Conservation (phyloP, 2,888 invertebrate genomes). For the Ellobium chinense region DNA sequence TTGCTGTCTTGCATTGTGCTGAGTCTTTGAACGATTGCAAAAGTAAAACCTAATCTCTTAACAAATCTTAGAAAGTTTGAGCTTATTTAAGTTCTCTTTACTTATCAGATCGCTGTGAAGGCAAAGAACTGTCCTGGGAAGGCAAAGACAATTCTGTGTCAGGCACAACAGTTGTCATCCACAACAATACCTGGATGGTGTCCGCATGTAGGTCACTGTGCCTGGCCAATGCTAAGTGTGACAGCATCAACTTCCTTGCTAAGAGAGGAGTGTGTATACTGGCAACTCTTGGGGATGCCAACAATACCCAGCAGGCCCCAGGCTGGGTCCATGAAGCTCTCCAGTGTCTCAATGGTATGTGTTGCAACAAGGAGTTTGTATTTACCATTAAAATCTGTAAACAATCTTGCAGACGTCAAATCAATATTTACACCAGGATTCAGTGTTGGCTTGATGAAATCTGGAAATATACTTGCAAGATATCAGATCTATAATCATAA, state of each 20-base stretch:
- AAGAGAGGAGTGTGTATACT: conserved; percentile 54
- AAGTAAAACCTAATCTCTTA: no score
- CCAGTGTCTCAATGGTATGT: conserved; percentile 48
- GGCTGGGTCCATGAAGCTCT: conserved; percentile 44
- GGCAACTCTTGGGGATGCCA: background rate
- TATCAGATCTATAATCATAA: no score
- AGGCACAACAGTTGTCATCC: background rate
- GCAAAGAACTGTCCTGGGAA: conserved; percentile 34
- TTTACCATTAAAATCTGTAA: no score
- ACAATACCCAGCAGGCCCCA: conserved; percentile 20
- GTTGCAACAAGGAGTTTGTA: no score
- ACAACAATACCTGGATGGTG: conserved; percentile 51
- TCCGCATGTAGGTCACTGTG: conserved; percentile 52
- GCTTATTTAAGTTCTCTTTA: no score
- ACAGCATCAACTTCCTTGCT: conserved; percentile 50
- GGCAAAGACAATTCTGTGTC: background rate
- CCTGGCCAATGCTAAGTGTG: conserved; percentile 42
- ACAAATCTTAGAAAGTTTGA: no score
- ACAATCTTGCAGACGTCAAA: no score
- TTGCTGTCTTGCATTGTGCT: no score
- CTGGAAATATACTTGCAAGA: no score
- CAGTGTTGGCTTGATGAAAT: no score
- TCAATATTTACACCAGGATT: no score
- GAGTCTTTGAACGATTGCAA: no score
- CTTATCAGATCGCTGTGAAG: conserved; percentile 47